These are phyloP conservation scores for Smutsia temminckii DNA, from an alignment of 2,797 vertebrate genomes.

Conservation along the genomic window DNA sequence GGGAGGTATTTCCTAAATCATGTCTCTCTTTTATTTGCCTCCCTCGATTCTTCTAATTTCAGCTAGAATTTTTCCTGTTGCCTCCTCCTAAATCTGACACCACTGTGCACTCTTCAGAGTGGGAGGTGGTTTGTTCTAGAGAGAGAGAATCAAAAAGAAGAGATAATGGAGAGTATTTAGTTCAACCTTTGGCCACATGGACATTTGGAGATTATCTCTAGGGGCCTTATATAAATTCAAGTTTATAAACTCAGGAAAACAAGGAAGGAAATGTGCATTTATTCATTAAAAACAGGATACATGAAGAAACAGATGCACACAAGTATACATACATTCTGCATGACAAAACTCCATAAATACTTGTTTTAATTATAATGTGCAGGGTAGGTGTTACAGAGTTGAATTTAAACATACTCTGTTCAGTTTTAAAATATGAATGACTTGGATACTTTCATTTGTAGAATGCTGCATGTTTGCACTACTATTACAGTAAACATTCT, in stretches of 20 bases:
- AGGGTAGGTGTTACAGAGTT: not conserved
- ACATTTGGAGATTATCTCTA: not conserved
- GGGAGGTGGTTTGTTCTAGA: conserved; percentile 37
- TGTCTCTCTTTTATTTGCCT: conserved; percentile 27
- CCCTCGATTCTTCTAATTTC: conserved; percentile 58
- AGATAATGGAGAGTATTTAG: not conserved
- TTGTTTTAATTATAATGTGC: not conserved
- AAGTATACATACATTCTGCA: not conserved
- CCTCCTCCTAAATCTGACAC: not conserved
- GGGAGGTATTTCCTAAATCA: conserved; percentile 63
- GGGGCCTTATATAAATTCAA: not conserved
- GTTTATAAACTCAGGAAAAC: not conserved
- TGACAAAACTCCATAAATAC: not conserved
- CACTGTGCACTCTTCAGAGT: conserved; percentile 12
- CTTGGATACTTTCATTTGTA: not conserved
- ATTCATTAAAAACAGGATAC: not conserved
- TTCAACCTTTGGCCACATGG: not conserved
- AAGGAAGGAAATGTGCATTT: not conserved
- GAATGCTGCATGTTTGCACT: not conserved
- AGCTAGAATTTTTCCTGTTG: not conserved
- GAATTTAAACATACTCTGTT: not conserved
- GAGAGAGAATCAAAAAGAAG: conserved; percentile 21
- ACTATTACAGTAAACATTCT: not conserved
- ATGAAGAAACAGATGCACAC: not conserved
- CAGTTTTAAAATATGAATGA: not conserved